phyloP scores from a whole-genome alignment of 2,888 invertebrate genomes.

The Arge pagana region DNA sequence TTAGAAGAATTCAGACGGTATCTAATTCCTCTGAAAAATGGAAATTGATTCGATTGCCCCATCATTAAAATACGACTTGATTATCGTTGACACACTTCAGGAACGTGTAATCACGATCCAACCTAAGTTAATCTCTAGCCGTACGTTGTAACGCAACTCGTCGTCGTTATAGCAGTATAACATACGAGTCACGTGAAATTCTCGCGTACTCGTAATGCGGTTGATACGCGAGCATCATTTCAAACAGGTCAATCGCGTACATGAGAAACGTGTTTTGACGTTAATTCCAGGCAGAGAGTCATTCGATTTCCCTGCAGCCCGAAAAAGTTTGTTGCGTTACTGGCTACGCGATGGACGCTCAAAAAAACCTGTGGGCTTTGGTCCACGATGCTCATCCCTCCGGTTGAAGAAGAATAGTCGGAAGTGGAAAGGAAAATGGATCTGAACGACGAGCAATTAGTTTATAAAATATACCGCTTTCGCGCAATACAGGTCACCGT shows the following conservation, averaged over 20 bases:
- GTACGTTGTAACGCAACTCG: no score
- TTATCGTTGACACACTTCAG: no score
- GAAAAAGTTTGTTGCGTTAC: slow-evolving; percentile 40
- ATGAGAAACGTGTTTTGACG: not conserved
- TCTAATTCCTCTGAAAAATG: no score
- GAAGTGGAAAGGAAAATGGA: slow-evolving; percentile 3
- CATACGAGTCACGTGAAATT: no score
- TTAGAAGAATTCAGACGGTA: no score
- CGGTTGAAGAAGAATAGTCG: not conserved
- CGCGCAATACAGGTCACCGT: not conserved
- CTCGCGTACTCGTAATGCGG: no score
- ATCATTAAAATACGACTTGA: no score
- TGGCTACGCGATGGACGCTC: slow-evolving; percentile 39
- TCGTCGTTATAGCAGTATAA: no score
- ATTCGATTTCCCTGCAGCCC: slow-evolving; percentile 42
- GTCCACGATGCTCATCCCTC: slow-evolving; percentile 35
- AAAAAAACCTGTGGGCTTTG: slow-evolving; percentile 41
- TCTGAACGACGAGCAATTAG: slow-evolving; percentile 28
- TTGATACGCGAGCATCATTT: slow-evolving; percentile 37
- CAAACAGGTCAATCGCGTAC: slow-evolving; percentile 31
- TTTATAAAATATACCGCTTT: slow-evolving; percentile 27
- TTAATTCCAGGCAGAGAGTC: slow-evolving; percentile 38
- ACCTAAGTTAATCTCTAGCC: no score
- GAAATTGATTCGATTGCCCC: no score
- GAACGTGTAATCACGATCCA: no score